Evolutionary conservation across 2,888 invertebrate genomes (phyloP), one percentile per base, ranked within the genome.

Genomic region (Seira sanloemensis): DNA sequence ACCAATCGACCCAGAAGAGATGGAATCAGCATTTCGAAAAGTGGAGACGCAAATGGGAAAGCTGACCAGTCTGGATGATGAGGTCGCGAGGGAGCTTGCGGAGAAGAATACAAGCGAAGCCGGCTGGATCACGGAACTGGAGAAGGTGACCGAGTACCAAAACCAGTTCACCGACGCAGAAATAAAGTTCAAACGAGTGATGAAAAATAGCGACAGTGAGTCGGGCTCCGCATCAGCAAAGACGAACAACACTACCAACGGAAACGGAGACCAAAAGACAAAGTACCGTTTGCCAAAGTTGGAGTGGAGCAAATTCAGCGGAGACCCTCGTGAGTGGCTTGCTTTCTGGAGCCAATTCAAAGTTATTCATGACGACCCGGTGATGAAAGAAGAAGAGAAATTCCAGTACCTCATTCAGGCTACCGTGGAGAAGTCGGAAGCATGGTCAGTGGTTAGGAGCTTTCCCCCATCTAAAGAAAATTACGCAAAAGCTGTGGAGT

Each of bases 331-430:
- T 0, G 62, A 58, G 0, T 77, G 77, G 77, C 27, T 78, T 12
- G 4, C 23, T 9, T 69, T 62, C 21, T 71, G 71, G 78, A 19
- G 58, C 7, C 58, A 58, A 23, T 71, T 62, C 18, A 23, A 62
- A 18, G 65, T 26, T 1, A 68, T 77, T 19, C 18, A 77, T 19
- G 18, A 69, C 1, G 21, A 65, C 24, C 0, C 16, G n/a, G 19
- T 0, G 0, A 62, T 78, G 0, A 5, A 19, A 0, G 37, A 58
- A 7, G n/a, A 58, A 18, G 62, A 78, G 0, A 78, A 78, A 19
- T 78, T 78, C 19, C 62, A 71, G 71, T 71, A 71, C 18, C 46
- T 78, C 1, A 7, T 78, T 2, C 69, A 71, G 18, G 58, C 26
- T 12, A 27, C 69, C n/a, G 26, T 26, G 2, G 26, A 5, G 2